phyloP scores from a whole-genome alignment of 2,888 invertebrate species.

The Cataglyphis albicans region DNA sequence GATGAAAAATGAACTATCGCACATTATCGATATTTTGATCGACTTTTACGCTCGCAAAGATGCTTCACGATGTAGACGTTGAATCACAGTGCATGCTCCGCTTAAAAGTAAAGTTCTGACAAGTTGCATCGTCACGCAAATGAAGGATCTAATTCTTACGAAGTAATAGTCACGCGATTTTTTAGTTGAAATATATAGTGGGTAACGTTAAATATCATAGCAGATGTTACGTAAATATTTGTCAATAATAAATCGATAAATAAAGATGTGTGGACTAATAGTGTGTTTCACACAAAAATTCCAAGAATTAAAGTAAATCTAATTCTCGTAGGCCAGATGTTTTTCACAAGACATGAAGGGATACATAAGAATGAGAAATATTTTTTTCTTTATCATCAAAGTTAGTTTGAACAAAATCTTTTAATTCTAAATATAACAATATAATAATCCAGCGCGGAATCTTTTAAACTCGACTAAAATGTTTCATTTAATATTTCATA shows the following conservation, averaged over 20 bases:
- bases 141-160: constrained; percentile 20
- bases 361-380: neutral
- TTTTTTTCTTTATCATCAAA: neutral
- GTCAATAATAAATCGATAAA: neutral
- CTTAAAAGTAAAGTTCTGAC: constrained; percentile 7
- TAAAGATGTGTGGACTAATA: neutral
- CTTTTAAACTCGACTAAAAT: neutral
- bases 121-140: constrained; percentile 44
- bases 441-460: neutral
- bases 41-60: constrained; percentile 37
- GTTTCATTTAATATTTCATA: neutral
- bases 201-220: constrained; percentile 14
- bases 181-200: constrained; percentile 2
- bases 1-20: constrained; percentile 46
- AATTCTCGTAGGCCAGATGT: neutral
- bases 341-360: neutral
- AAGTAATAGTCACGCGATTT: constrained; percentile 23
- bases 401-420: neutral
- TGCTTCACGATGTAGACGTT: constrained; percentile 31
- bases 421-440: neutral
- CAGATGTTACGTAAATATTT: neutral
- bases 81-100: neutral
- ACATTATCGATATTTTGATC: constrained; percentile 40
- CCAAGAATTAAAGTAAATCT: neutral
- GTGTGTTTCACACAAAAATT: neutral